Evolutionary conservation across 2,113 vertebrate species (phyloP).

Genomic region (Seriola aureovittata): DNA sequence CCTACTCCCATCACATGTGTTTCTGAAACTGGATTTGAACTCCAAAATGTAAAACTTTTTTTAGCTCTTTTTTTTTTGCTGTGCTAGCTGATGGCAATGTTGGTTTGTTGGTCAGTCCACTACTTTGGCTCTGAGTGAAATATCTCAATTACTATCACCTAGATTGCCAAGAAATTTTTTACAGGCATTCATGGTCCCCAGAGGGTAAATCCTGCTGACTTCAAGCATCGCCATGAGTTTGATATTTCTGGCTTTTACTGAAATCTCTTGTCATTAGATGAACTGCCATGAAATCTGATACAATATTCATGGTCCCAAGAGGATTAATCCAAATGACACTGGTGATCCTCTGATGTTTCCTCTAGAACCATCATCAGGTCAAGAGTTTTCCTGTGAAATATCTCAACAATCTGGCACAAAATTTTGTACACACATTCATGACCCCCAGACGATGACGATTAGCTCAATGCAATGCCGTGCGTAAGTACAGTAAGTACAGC

Average conservation of each 20-base stretch:
- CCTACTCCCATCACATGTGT: neutral
- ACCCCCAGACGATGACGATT: neutral
- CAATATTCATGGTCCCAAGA: neutral
- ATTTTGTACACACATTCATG: neutral
- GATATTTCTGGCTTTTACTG: neutral
- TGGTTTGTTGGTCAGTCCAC: neutral
- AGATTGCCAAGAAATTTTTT: neutral
- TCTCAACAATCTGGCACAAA: neutral
- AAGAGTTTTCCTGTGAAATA: too few relatives aligned
- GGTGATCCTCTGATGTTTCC: neutral
- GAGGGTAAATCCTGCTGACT: neutral
- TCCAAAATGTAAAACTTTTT: neutral
- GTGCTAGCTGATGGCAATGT: neutral
- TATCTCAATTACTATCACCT: neutral
- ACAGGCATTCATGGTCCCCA: neutral
- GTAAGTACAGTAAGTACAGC: neutral
- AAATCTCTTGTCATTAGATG: neutral
- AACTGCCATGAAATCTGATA: neutral
- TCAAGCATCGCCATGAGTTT: neutral
- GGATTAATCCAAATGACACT: neutral
- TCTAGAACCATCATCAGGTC: neutral
- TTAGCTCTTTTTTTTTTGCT: neutral
- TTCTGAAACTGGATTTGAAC: conserved; percentile 14
- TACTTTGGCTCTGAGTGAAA: neutral
- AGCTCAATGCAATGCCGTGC: neutral